Evolutionary conservation across 2,113 vertebrate genomes (phyloP).

Genomic region (Ptilorrhoa leucosticta): DNA sequence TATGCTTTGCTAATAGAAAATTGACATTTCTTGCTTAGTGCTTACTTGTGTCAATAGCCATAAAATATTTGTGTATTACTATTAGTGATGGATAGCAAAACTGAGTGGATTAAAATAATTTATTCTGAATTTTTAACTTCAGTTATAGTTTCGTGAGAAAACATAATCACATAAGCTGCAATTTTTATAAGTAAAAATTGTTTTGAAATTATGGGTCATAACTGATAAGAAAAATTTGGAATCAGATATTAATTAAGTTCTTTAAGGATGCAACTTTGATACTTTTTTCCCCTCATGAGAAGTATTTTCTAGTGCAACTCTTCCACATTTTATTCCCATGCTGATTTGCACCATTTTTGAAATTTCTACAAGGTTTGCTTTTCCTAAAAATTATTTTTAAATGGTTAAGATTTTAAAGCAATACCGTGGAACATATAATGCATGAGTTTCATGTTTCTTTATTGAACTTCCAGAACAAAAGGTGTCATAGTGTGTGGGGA

Average conservation of each 20-base stretch:
- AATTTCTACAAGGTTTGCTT: neutral
- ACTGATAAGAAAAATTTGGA: neutral
- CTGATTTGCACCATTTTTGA: fast-evolving
- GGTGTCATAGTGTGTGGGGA: fast-evolving
- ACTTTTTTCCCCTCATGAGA: neutral
- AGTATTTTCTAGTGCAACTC: neutral
- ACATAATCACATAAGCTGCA: fast-evolving
- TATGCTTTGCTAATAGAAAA: neutral
- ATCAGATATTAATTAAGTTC: neutral
- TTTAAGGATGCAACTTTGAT: neutral
- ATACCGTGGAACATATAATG: neutral
- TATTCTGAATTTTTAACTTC: neutral
- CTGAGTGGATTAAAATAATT: neutral
- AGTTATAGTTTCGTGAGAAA: neutral
- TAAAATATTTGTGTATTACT: neutral
- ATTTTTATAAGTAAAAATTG: neutral
- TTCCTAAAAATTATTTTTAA: neutral
- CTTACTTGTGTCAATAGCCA: neutral
- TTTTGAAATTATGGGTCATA: neutral
- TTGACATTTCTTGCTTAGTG: neutral
- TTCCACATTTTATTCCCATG: fast-evolving
- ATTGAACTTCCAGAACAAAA: neutral
- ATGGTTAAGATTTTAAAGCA: neutral
- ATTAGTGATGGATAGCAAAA: neutral
- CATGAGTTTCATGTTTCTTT: neutral